These are phyloP conservation scores for Naja naja DNA, from an alignment of 2,113 vertebrate genomes.

Conservation along the genomic window DNA sequence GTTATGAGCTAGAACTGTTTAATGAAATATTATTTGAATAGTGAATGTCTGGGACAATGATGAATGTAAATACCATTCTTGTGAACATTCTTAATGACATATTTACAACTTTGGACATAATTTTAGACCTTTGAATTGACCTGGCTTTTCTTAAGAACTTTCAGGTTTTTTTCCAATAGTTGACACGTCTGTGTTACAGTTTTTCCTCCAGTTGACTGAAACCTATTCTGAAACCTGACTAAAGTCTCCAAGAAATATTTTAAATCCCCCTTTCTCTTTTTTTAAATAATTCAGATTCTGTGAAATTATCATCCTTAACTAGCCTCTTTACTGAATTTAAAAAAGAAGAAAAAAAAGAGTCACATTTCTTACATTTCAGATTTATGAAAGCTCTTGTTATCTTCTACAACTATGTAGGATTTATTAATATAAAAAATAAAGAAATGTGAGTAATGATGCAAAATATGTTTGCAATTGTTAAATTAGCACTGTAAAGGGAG, in stretches of 20 bases:
- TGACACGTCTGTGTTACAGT: constrained; percentile 40
- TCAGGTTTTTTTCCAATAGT: constrained; percentile 34
- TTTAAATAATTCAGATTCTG: constrained; percentile 45
- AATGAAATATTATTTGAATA: neutral
- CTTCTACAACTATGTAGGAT: neutral
- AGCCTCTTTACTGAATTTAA: neutral
- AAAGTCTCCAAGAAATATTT: constrained; percentile 49
- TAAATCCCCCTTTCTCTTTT: constrained; percentile 48
- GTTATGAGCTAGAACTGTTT: neutral
- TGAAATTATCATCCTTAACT: constrained; percentile 26
- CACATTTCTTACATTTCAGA: constrained; percentile 37
- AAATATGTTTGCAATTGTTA: constrained; percentile 54
- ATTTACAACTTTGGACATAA: neutral
- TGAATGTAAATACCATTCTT: neutral
- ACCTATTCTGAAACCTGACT: constrained; percentile 54
- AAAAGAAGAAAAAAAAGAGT: neutral
- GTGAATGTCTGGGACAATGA: no score
- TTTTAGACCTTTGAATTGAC: neutral
- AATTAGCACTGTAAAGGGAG: constrained; percentile 38
- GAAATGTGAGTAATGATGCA: constrained; percentile 52
- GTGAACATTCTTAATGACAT: neutral
- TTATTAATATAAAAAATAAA: neutral
- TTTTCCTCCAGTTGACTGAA: constrained; percentile 50
- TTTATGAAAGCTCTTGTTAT: neutral
- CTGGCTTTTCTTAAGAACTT: constrained; percentile 48